Evolutionary conservation across 2,888 invertebrate genomes (phyloP).

Genomic region (Drosophila leonis): DNA sequence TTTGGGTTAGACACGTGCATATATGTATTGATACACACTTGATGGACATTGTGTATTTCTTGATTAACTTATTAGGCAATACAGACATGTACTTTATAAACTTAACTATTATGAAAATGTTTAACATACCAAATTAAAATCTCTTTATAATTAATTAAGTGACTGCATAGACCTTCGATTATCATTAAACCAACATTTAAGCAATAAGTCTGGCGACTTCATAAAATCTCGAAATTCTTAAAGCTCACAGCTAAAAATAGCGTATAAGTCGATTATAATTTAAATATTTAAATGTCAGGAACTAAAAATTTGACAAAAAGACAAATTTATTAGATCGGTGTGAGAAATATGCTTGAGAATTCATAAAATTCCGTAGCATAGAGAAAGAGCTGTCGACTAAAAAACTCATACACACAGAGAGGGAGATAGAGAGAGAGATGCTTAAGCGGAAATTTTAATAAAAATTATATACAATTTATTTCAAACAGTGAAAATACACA

Average conservation of each 20-base stretch:
- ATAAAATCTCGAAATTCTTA: slow-evolving; percentile 1
- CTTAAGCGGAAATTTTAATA: slow-evolving; percentile 79
- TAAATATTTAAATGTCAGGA: slow-evolving; percentile 31
- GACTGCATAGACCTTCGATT: slow-evolving; percentile 1
- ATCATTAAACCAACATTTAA: background rate
- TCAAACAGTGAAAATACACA: slow-evolving; percentile 64
- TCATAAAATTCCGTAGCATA: slow-evolving; percentile 33
- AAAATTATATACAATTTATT: slow-evolving; percentile 79
- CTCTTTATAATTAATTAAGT: background rate
- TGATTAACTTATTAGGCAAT: no score
- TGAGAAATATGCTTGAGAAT: slow-evolving; percentile 49
- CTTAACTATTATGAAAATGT: background rate
- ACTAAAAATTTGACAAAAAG: slow-evolving; percentile 34
- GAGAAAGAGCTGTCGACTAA: slow-evolving; percentile 11
- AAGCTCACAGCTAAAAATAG: slow-evolving; percentile 43
- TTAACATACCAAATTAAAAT: background rate
- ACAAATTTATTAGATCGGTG: slow-evolving; percentile 26
- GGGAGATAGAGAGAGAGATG: slow-evolving; percentile 21
- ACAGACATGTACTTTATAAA: background rate
- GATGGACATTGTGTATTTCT: no score
- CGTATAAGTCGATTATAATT: background rate
- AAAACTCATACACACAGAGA: slow-evolving; percentile 19
- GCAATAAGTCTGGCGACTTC: background rate
- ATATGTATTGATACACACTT: no score
- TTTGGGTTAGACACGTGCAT: no score